Conservation (phyloP, 1,140 invertebrate species). For the Augochlora pura region DNA sequence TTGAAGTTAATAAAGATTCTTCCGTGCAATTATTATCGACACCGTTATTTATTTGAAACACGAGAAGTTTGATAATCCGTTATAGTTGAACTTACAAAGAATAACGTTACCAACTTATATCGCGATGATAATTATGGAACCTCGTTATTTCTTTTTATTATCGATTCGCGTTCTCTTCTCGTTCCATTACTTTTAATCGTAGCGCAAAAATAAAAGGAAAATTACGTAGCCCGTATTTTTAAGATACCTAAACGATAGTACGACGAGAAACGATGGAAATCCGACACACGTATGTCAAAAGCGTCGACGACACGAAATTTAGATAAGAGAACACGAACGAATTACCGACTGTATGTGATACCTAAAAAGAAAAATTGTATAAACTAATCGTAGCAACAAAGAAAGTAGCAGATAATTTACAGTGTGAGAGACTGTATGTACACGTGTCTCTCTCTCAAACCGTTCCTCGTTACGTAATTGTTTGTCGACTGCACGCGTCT, state of each 20-base stretch:
- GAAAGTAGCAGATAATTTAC: conserved; percentile 4
- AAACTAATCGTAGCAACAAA: background rate
- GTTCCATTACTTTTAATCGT: no score
- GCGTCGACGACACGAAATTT: background rate
- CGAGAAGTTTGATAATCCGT: background rate
- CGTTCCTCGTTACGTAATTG: background rate
- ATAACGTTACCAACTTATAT: no score
- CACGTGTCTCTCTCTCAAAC: background rate
- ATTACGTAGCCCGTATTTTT: no score
- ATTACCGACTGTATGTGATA: background rate
- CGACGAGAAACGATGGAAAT: no score
- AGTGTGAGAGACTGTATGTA: conserved; percentile 3
- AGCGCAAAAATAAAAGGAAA: no score
- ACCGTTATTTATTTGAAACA: background rate
- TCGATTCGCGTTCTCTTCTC: no score
- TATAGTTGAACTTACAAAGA: background rate
- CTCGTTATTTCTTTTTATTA: no score
- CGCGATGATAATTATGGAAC: no score
- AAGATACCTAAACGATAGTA: no score
- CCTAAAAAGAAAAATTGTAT: background rate
- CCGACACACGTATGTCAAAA: no score
- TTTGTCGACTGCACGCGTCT: background rate
- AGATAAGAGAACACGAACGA: background rate
- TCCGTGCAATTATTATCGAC: background rate
- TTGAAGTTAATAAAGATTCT: background rate